phyloP scores from a whole-genome alignment of 2,888 invertebrate genomes.

The Anagyrus pseudococci region DNA sequence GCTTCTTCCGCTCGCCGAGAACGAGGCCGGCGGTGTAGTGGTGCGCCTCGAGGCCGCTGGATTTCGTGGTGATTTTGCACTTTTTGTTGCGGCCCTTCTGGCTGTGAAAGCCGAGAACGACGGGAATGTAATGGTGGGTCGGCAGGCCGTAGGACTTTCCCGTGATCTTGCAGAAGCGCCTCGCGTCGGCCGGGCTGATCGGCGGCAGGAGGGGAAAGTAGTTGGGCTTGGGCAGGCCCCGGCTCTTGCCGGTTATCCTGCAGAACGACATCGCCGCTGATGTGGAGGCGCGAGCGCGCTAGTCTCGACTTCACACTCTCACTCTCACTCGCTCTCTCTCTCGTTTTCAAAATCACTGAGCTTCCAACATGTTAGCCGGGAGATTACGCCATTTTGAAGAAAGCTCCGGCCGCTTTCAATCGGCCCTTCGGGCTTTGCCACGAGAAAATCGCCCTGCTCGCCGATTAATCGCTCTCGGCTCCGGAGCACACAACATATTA shows the following conservation, averaged over 20 bases:
- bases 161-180: constrained; percentile 79
- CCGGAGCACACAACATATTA: too few relatives aligned
- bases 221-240: constrained; percentile 81
- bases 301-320: too few relatives aligned
- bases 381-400: too few relatives aligned
- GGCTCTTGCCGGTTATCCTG: constrained; percentile 81
- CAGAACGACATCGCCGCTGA: constrained; percentile 71
- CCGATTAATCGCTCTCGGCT: too few relatives aligned
- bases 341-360: too few relatives aligned
- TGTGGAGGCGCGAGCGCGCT: too few relatives aligned
- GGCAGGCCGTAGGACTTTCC: constrained; percentile 78
- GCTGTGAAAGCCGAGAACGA: constrained; percentile 66
- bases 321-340: too few relatives aligned
- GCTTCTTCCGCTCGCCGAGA: constrained; percentile 72
- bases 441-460: too few relatives aligned
- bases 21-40: constrained; percentile 68
- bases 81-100: constrained; percentile 60
- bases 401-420: too few relatives aligned
- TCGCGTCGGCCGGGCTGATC: constrained; percentile 83
- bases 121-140: constrained; percentile 81
- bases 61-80: constrained; percentile 72
- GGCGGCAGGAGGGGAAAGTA: constrained; percentile 83
- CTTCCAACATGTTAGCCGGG: too few relatives aligned
- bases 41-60: constrained; percentile 69
- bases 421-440: too few relatives aligned